Evolutionary conservation across 2,797 vertebrate species (phyloP).

Genomic region (Sylvilagus floridanus): DNA sequence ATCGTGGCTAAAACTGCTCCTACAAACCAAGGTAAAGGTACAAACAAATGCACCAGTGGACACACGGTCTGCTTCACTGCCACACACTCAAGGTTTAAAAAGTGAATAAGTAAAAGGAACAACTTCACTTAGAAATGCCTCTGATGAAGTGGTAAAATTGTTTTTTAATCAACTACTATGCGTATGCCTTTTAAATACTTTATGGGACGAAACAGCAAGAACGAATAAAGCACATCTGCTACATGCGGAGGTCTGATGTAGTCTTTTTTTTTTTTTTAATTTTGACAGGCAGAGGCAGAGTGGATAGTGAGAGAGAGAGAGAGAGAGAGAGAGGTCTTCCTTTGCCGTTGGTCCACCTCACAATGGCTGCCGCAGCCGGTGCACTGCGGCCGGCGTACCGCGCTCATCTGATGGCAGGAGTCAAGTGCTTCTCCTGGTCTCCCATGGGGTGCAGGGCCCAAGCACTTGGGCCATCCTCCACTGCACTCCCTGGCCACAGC

Average conservation of each 20-base stretch:
- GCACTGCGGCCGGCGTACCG: too few relatives aligned
- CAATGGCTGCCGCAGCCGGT: too few relatives aligned
- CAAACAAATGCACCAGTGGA: neutral
- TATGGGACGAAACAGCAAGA: neutral
- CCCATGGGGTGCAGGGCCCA: too few relatives aligned
- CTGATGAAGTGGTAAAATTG: neutral
- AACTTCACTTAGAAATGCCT: conserved; percentile 16
- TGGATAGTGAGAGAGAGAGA: too few relatives aligned
- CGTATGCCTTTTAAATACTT: neutral
- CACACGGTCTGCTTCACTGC: neutral
- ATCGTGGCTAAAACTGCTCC: neutral
- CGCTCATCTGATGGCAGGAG: too few relatives aligned
- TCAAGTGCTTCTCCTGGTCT: too few relatives aligned
- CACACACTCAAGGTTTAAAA: neutral
- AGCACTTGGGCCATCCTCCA: too few relatives aligned
- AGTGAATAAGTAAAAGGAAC: neutral
- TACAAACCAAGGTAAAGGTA: conserved; percentile 13
- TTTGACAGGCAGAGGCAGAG: too few relatives aligned
- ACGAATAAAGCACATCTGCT: neutral
- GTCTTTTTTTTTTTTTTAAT: too few relatives aligned
- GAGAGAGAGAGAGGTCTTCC: too few relatives aligned
- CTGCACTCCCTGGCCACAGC: too few relatives aligned
- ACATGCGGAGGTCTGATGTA: neutral
- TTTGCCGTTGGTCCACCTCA: too few relatives aligned
- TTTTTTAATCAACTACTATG: neutral